Evolutionary conservation across 2,113 vertebrate genomes (phyloP).

Genomic region (Prinia subflava): DNA sequence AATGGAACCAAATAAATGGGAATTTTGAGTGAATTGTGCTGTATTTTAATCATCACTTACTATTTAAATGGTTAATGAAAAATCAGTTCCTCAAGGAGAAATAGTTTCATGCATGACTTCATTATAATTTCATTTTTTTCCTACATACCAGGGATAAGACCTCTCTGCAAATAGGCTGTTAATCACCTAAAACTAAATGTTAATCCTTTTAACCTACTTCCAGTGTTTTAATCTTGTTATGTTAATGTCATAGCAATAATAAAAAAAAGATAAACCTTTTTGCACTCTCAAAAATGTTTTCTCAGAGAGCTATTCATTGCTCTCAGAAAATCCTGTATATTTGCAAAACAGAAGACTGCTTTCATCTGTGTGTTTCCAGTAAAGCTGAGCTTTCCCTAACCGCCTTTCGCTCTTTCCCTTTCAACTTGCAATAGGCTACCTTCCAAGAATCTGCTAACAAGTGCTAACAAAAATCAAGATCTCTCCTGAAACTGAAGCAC

Average conservation of each 20-base stretch:
- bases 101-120: background rate
- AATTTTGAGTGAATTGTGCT: background rate
- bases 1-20: background rate
- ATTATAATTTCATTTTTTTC: conserved; percentile 38
- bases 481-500: background rate
- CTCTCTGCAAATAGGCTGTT: conserved; percentile 15
- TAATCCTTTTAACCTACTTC: conserved; percentile 51
- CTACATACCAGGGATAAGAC: background rate
- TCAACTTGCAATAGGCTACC: background rate
- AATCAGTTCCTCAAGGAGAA: background rate
- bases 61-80: conserved; percentile 42
- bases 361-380: conserved; percentile 3
- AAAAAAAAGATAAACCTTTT: background rate
- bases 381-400: background rate
- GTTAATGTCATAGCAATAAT: conserved; percentile 30
- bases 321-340: background rate
- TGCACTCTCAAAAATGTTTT: background rate
- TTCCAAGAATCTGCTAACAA: conserved; percentile 32
- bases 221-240: conserved; percentile 2
- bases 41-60: conserved; percentile 45
- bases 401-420: background rate
- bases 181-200: conserved; percentile 28
- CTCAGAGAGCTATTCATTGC: background rate
- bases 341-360: conserved; percentile 25
- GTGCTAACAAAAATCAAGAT: background rate